Evolutionary conservation across 2,888 invertebrate species (phyloP).

Genomic region (Apeira syringaria): DNA sequence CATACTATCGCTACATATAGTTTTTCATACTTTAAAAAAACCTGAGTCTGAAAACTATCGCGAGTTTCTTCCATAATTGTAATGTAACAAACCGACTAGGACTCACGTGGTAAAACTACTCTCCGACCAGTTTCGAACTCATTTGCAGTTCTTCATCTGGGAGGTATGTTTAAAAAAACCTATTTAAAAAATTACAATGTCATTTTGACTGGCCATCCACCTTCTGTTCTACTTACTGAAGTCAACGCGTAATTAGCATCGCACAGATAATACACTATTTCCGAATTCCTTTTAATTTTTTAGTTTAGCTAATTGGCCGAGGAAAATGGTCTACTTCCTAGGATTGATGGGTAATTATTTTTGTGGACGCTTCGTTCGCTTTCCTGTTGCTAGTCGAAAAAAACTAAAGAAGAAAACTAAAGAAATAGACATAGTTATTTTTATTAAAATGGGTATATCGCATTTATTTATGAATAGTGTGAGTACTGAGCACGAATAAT

Average conservation of each 20-base stretch:
- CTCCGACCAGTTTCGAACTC: no score
- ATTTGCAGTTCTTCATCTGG: no score
- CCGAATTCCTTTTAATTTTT: slow-evolving; percentile 6
- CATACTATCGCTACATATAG: slow-evolving; percentile 4
- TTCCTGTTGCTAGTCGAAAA: slow-evolving; percentile 4
- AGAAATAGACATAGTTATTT: no score
- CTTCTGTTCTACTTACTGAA: slow-evolving; percentile 38
- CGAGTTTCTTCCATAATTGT: no score
- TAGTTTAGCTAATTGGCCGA: slow-evolving; percentile 16
- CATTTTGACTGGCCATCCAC: slow-evolving; percentile 37
- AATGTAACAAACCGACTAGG: no score
- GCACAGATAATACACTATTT: slow-evolving; percentile 20
- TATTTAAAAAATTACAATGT: slow-evolving; percentile 19
- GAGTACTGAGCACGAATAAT: no score
- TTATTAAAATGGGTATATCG: no score
- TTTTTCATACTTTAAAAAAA: slow-evolving; percentile 13
- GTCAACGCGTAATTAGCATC: slow-evolving; percentile 39
- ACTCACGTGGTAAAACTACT: no score
- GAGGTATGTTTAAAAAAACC: no score
- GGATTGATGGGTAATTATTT: slow-evolving; percentile 2
- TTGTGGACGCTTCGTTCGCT: background rate
- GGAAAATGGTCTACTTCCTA: slow-evolving; percentile 16
- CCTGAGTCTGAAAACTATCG: no score
- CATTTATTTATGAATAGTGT: no score
- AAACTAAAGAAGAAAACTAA: background rate